Percentiles rank a stretch among this genome's conserved stretches.
phyloP scores from a whole-genome alignment of 1,140 invertebrate genomes.

The Colletes gigas region DNA sequence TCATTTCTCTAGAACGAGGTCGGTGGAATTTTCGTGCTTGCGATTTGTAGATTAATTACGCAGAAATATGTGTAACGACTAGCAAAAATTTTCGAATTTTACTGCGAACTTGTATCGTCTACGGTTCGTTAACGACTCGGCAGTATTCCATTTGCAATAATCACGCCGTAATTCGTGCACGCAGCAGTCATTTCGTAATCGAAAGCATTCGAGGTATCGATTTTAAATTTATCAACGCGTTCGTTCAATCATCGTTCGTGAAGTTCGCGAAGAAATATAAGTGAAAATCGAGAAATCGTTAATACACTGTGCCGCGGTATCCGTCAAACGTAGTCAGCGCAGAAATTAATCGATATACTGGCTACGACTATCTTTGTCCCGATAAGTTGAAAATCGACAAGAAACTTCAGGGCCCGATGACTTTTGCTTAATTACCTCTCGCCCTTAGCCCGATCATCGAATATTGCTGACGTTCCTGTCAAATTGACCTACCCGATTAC shows the following conservation, averaged over 20 bases:
- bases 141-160: too few species aligned
- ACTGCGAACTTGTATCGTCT: too few species aligned
- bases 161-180: too few species aligned
- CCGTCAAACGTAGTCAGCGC: slow-evolving; percentile 3
- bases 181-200: neutral
- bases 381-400: neutral
- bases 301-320: neutral
- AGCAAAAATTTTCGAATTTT: too few species aligned
- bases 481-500: too few species aligned
- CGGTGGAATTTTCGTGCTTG: too few species aligned
- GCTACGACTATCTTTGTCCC: neutral
- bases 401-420: neutral
- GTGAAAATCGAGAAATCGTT: neutral
- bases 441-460: neutral
- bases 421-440: slow-evolving; percentile 4
- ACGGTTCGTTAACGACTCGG: too few species aligned
- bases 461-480: neutral
- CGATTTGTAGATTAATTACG: too few species aligned
- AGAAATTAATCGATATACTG: slow-evolving; percentile 5
- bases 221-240: neutral
- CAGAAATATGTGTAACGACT: too few species aligned
- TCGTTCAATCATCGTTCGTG: neutral
- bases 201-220: neutral
- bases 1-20: neutral
- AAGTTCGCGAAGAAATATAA: neutral